phyloP scores from a whole-genome alignment of 1,140 invertebrate species.

The Papilio helenus region DNA sequence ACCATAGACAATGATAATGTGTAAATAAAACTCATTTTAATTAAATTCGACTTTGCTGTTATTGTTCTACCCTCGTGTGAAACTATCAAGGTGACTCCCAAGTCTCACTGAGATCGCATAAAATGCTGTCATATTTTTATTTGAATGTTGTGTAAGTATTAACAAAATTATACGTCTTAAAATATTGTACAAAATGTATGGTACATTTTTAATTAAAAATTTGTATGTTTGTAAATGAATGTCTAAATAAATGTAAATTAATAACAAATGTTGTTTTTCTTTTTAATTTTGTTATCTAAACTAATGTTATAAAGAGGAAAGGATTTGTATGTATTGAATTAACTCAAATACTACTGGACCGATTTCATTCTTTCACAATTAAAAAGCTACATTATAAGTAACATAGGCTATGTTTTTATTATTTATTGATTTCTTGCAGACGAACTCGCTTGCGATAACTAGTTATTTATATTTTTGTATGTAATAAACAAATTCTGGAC shows the following conservation, averaged over 20 bases:
- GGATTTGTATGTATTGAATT: too few relatives aligned
- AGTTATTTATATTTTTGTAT: too few relatives aligned
- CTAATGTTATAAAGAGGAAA: too few relatives aligned
- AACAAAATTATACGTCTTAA: conserved; percentile 67
- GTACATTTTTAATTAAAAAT: conserved; percentile 64
- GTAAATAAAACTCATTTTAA: too few relatives aligned
- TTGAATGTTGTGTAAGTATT: conserved; percentile 64
- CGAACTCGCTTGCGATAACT: too few relatives aligned
- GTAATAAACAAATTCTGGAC: too few relatives aligned
- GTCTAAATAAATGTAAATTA: conserved; percentile 78
- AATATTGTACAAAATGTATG: conserved; percentile 77
- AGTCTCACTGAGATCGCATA: conserved; percentile 73
- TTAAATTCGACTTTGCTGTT: background rate
- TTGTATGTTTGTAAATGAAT: conserved; percentile 78
- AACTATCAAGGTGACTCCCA: conserved; percentile 65
- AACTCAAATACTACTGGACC: too few relatives aligned
- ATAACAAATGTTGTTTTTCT: conserved; percentile 59
- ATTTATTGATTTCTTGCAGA: too few relatives aligned
- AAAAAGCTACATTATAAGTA: too few relatives aligned
- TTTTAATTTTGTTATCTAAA: conserved; percentile 10
- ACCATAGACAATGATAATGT: too few relatives aligned
- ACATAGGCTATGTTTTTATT: too few relatives aligned
- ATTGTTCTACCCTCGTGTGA: background rate
- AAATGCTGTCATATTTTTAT: conserved; percentile 68
- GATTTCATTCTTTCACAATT: too few relatives aligned